Conservation (phyloP, 2,113 vertebrate genomes). For the Chrysochloris asiatica region DNA sequence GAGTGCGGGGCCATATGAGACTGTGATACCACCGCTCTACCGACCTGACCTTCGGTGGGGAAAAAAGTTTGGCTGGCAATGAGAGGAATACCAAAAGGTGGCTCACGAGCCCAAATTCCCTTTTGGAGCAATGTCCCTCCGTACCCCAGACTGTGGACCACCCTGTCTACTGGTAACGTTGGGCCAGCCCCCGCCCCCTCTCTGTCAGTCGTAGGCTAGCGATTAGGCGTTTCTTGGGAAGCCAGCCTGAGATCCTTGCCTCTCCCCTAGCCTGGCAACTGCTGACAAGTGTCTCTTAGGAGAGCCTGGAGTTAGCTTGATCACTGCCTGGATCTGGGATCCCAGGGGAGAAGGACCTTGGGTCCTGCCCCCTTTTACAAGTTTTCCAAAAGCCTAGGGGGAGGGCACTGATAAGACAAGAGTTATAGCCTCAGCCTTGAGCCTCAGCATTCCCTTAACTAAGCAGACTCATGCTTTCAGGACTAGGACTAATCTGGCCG, state of each 20-base stretch:
- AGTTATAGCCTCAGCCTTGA: not conserved
- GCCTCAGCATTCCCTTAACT: not conserved
- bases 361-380: not conserved
- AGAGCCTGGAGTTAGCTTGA: not conserved
- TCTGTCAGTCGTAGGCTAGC: not conserved
- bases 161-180: not conserved
- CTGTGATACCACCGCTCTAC: not conserved
- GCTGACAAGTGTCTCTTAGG: not conserved
- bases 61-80: not conserved
- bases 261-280: not conserved
- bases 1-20: not conserved
- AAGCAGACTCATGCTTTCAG: not conserved
- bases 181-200: not conserved
- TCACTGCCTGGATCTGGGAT: not conserved
- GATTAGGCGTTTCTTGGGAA: slow-evolving; percentile 1
- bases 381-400: not conserved
- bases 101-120: not conserved
- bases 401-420: not conserved
- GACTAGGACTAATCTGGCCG: not conserved
- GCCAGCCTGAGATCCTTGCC: not conserved
- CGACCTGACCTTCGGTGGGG: not conserved
- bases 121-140: not conserved
- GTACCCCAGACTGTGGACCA: too few relatives aligned
- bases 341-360: not conserved
- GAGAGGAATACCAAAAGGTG: not conserved